phyloP scores from a whole-genome alignment of 1,140 invertebrate genomes.

The Diplogasteroides magnus region DNA sequence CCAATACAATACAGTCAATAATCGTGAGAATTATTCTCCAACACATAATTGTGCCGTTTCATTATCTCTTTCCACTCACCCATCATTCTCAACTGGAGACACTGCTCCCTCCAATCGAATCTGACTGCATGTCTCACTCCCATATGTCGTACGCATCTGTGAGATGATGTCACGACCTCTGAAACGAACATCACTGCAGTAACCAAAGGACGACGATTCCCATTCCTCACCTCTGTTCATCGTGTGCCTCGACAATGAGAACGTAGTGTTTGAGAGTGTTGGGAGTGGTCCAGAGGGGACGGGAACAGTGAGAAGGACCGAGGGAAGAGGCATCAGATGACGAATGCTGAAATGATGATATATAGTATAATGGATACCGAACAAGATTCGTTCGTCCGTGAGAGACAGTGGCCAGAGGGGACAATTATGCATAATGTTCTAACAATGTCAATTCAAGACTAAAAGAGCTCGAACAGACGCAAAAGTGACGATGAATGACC shows the following conservation, averaged over 20 bases:
- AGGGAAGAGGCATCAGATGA: background rate
- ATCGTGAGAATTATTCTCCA: background rate
- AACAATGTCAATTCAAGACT: too few species aligned
- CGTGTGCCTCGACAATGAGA: conserved; percentile 14
- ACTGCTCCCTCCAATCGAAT: conserved; percentile 8
- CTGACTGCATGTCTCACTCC: conserved; percentile 16
- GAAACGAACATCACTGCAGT: background rate
- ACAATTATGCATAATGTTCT: too few species aligned
- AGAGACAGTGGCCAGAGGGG: too few species aligned
- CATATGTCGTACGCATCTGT: conserved; percentile 27
- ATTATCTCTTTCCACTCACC: background rate
- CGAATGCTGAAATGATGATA: too few species aligned
- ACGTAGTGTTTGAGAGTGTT: conserved; percentile 27
- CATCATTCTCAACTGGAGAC: background rate
- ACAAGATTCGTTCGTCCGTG: too few species aligned
- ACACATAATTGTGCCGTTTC: background rate
- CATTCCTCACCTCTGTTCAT: background rate
- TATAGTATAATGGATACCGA: too few species aligned
- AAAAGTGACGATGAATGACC: too few species aligned
- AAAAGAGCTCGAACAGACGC: too few species aligned
- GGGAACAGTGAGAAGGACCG: conserved; percentile 16
- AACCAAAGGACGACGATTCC: background rate
- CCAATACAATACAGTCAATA: background rate
- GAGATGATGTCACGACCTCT: conserved; percentile 8
- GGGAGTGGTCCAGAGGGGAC: conserved; percentile 20